These are phyloP conservation scores for Venustoraphidia nigricollis DNA, from an alignment of 2,888 invertebrate species.

Conservation along the genomic window DNA sequence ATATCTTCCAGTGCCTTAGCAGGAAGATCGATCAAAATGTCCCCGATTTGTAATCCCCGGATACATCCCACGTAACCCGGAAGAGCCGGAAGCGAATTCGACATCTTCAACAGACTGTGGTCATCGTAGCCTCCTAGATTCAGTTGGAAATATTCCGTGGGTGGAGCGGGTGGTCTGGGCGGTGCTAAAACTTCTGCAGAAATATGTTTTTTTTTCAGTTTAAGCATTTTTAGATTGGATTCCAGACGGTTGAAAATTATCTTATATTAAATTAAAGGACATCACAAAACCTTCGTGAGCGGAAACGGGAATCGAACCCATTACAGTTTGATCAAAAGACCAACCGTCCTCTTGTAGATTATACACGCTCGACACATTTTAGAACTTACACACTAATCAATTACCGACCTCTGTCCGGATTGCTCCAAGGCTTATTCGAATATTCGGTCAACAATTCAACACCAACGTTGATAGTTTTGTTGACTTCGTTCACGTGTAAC, in stretches of 20 bases:
- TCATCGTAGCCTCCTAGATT: constrained; percentile 76
- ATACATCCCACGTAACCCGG: constrained; percentile 77
- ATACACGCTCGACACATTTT: not conserved
- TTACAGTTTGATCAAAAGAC: no score
- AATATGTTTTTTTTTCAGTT: not conserved
- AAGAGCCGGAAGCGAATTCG: constrained; percentile 32
- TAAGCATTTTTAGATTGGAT: not conserved
- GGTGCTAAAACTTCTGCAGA: constrained; percentile 69
- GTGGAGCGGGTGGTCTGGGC: constrained; percentile 76
- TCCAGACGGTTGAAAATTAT: no score
- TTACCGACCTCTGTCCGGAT: constrained; percentile 55
- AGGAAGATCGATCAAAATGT: constrained; percentile 62
- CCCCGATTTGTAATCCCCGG: constrained; percentile 72
- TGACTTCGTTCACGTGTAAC: constrained; percentile 67
- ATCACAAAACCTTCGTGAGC: no score
- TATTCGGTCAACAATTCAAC: constrained; percentile 58
- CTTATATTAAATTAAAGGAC: no score
- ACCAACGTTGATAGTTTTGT: constrained; percentile 51
- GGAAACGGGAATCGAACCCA: no score
- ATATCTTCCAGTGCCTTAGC: constrained; percentile 51
- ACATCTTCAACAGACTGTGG: constrained; percentile 47
- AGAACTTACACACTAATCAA: not conserved
- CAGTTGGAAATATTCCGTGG: constrained; percentile 77
- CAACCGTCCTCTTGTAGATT: no score
- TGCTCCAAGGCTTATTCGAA: constrained; percentile 74